These are phyloP conservation scores for Coreius guichenoti DNA, from an alignment of 2,797 vertebrate genomes.

Conservation along the genomic window DNA sequence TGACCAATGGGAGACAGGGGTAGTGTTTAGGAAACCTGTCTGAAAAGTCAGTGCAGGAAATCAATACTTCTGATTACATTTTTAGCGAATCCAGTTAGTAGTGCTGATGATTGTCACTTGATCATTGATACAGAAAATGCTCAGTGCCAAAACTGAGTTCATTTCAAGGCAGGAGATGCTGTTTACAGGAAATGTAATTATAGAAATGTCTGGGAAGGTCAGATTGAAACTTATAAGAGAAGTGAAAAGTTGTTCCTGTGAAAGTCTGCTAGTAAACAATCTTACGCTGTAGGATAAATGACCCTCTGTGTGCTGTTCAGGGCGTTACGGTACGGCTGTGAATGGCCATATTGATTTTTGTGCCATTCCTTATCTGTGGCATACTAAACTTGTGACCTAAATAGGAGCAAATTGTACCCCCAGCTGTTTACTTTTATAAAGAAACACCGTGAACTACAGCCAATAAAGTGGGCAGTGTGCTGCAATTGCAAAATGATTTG, in stretches of 20 bases:
- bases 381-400: conserved; percentile 50
- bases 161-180: not conserved
- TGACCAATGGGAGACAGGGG: not conserved
- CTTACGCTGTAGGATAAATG: not conserved
- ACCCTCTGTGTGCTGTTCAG: not conserved
- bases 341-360: not conserved
- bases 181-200: conserved; percentile 13
- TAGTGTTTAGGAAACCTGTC: too few relatives aligned
- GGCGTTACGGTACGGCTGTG: not conserved
- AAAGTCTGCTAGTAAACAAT: conserved; percentile 26
- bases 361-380: conserved; percentile 48
- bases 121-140: not conserved
- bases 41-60: not conserved
- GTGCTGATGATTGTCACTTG: not conserved
- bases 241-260: conserved; percentile 1
- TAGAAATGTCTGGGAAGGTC: conserved; percentile 11
- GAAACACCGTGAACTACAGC: not conserved
- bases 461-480: not conserved
- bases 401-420: conserved; percentile 24
- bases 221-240: conserved; percentile 6
- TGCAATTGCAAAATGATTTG: not conserved
- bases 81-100: not conserved
- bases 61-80: not conserved
- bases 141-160: not conserved
- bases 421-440: conserved; percentile 44